Evolutionary conservation across 37 sponge, comb jelly and placozoan genomes (phyloP).

Genomic region (Dysidea cf. avara): DNA sequence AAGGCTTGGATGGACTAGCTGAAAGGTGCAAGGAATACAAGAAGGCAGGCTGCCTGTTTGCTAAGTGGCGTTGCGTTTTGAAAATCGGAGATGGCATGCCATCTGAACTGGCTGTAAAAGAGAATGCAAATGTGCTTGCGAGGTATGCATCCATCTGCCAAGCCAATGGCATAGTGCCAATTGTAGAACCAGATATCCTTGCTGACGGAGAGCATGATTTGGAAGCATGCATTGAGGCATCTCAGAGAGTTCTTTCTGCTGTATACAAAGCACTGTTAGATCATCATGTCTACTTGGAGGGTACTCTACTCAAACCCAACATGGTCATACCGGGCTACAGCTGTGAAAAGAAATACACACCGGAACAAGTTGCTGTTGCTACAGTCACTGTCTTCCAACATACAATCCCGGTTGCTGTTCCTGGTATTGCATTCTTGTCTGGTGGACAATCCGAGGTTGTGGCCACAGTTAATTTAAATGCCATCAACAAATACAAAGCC

Average conservation of each 20-base stretch:
- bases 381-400: conserved; percentile 86
- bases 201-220: conserved; percentile 88
- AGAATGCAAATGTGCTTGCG: conserved; percentile 96
- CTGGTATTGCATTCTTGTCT: conserved; percentile 95
- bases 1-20: conserved; percentile 90
- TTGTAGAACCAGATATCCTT: conserved; percentile 97
- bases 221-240: conserved; percentile 78
- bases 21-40: conserved; percentile 90
- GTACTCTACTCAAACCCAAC: conserved; percentile 96
- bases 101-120: conserved; percentile 79
- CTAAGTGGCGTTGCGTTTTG: conserved; percentile 96
- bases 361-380: conserved; percentile 83
- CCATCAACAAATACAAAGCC: conserved; percentile 84
- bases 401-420: conserved; percentile 94
- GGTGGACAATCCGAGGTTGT: conserved; percentile 96
- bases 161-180: conserved; percentile 88
- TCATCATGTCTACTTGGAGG: conserved; percentile 95
- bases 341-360: conserved; percentile 80
- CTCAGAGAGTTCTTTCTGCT: conserved; percentile 87
- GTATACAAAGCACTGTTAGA: conserved; percentile 94
- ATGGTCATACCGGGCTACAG: conserved; percentile 91
- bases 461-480: conserved; percentile 90
- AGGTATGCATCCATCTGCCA: conserved; percentile 96
- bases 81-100: conserved; percentile 86
- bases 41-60: conserved; percentile 87